Evolutionary conservation across 2,797 vertebrate genomes (phyloP).

Genomic region (Myotis vivesi): DNA sequence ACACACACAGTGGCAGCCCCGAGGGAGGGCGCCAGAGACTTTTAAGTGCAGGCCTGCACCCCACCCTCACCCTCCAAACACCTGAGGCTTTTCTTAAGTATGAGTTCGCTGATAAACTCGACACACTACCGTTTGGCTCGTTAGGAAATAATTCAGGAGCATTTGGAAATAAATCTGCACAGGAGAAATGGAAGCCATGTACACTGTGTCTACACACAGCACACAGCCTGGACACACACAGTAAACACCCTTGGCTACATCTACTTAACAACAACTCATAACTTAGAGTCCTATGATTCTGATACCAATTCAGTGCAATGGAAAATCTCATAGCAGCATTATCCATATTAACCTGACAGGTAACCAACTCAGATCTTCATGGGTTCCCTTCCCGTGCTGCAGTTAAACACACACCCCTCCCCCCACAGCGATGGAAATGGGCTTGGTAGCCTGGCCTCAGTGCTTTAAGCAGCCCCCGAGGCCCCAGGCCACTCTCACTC

Average conservation of each 20-base stretch:
- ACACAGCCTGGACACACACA: not conserved
- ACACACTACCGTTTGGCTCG: not conserved
- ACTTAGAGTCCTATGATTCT: not conserved
- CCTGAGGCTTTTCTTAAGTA: not conserved
- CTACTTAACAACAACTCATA: not conserved
- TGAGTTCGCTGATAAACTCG: not conserved
- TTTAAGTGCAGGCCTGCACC: not conserved
- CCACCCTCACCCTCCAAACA: not conserved
- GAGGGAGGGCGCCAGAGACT: not conserved
- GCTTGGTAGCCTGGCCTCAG: not conserved
- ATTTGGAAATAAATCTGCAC: constrained; percentile 35
- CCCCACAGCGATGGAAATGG: not conserved
- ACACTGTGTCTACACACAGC: not conserved
- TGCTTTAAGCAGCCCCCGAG: not conserved
- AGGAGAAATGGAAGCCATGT: not conserved
- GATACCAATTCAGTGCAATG: not conserved
- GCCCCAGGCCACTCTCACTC: not conserved
- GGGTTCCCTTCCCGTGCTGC: not conserved
- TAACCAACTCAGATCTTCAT: not conserved
- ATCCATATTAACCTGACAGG: not conserved
- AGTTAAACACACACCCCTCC: not conserved
- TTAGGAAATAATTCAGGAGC: constrained; percentile 1
- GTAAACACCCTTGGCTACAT: not conserved
- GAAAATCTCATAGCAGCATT: not conserved
- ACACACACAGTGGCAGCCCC: not conserved